These are phyloP conservation scores for Apogon talboti DNA, from an alignment of 2,797 vertebrate species.

Conservation along the genomic window DNA sequence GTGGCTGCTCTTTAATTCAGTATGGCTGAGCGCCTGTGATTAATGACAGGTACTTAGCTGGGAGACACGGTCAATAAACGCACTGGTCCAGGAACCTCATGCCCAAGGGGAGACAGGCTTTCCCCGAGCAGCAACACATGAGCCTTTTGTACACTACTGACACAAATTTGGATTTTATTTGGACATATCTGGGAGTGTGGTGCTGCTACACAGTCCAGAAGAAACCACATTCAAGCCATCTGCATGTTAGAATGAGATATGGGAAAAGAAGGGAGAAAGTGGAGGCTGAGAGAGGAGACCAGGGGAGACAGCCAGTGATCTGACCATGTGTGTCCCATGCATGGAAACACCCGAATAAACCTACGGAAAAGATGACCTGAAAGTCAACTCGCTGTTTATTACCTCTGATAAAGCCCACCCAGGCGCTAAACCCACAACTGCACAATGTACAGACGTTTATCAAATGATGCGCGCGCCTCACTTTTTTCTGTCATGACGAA, in stretches of 20 bases:
- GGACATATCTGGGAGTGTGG: no score
- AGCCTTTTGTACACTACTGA: constrained; percentile 1
- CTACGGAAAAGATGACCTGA: constrained; percentile 21
- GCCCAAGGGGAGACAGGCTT: constrained; percentile 23
- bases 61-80: constrained; percentile 72
- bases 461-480: not conserved
- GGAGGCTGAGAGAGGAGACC: not conserved
- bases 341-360: constrained; percentile 9
- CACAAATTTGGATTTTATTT: no score
- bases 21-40: constrained; percentile 65
- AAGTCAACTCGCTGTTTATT: constrained; percentile 11
- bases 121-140: constrained; percentile 22
- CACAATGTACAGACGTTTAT: constrained; percentile 3
- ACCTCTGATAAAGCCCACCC: constrained; percentile 9
- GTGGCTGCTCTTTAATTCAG: constrained; percentile 67
- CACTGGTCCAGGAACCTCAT: constrained; percentile 64
- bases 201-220: no score
- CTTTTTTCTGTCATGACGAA: no score
- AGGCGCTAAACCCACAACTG: not conserved
- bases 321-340: not conserved
- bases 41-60: constrained; percentile 72
- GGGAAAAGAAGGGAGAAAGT: not conserved
- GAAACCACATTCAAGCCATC: no score
- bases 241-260: no score
- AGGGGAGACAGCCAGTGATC: constrained; percentile 1